Evolutionary conservation across 2,113 vertebrate species (phyloP).

Genomic region (Dromas ardeola): DNA sequence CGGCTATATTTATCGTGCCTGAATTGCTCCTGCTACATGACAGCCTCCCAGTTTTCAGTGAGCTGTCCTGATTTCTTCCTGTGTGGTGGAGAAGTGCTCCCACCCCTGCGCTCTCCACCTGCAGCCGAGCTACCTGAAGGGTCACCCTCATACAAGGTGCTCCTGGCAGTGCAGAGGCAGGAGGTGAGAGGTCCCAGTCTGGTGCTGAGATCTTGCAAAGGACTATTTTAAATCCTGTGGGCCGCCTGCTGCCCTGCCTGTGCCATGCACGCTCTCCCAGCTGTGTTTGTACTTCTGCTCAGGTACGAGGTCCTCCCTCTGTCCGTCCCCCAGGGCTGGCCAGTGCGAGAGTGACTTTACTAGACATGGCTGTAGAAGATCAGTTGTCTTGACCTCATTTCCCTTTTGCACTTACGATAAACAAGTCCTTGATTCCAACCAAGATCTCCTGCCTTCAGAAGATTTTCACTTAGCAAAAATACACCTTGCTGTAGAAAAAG

Average conservation of each 20-base stretch:
- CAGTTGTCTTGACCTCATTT: background rate
- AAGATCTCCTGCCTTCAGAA: background rate
- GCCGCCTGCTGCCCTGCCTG: background rate
- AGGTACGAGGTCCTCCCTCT: background rate
- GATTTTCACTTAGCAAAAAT: background rate
- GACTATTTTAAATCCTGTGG: background rate
- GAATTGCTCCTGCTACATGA: background rate
- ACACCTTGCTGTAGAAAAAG: background rate
- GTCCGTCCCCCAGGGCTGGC: fast-evolving
- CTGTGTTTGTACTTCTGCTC: background rate
- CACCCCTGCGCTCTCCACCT: background rate
- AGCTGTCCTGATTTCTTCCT: background rate
- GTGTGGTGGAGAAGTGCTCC: background rate
- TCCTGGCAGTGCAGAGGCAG: background rate
- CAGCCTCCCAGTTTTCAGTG: background rate
- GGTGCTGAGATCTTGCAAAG: background rate
- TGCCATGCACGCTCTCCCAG: background rate
- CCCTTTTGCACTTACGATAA: background rate
- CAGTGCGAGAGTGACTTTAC: background rate
- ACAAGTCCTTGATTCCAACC: background rate
- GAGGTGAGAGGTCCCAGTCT: background rate
- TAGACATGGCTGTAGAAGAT: background rate
- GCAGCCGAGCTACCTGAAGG: background rate
- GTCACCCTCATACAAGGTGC: background rate
- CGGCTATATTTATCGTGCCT: background rate